These are phyloP conservation scores for Esperia sulphurella DNA, from an alignment of 2,888 invertebrate species.

Conservation along the genomic window DNA sequence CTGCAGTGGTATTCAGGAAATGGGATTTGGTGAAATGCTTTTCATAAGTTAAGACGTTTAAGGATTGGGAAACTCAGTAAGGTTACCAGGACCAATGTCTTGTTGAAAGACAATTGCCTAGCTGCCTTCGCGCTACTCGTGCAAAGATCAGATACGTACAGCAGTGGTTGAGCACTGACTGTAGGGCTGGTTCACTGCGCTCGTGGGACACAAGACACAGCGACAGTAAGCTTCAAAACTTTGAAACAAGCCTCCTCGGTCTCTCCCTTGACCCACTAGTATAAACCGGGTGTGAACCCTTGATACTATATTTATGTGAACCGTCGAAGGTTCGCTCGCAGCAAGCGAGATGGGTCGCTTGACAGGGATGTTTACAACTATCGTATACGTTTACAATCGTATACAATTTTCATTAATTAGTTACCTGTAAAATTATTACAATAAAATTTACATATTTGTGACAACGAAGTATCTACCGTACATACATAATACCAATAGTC, in stretches of 20 bases:
- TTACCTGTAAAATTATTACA: constrained; percentile 58
- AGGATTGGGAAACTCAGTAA: constrained; percentile 11
- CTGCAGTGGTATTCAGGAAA: neutral
- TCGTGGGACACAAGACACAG: constrained; percentile 39
- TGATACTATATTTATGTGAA: constrained; percentile 68
- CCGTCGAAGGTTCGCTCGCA: constrained; percentile 47
- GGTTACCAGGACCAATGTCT: constrained; percentile 71
- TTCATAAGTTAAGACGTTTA: neutral
- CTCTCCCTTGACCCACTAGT: constrained; percentile 61
- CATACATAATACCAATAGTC: neutral
- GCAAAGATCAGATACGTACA: constrained; percentile 63
- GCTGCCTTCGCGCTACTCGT: constrained; percentile 47
- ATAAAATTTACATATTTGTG: neutral
- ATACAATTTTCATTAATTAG: constrained; percentile 28
- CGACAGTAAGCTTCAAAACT: constrained; percentile 32
- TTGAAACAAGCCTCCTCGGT: constrained; percentile 51
- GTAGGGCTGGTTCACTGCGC: constrained; percentile 52
- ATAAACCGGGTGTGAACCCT: constrained; percentile 62
- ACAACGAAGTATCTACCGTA: neutral
- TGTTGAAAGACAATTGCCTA: constrained; percentile 76
- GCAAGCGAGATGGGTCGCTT: constrained; percentile 58
- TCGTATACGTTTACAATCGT: constrained; percentile 3
- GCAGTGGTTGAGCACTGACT: constrained; percentile 65
- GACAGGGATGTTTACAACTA: constrained; percentile 36
- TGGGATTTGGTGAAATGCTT: neutral